Evolutionary conservation across 2,888 invertebrate genomes (phyloP), one percentile per base, ranked within the genome.

Genomic region (Seira musarum): DNA sequence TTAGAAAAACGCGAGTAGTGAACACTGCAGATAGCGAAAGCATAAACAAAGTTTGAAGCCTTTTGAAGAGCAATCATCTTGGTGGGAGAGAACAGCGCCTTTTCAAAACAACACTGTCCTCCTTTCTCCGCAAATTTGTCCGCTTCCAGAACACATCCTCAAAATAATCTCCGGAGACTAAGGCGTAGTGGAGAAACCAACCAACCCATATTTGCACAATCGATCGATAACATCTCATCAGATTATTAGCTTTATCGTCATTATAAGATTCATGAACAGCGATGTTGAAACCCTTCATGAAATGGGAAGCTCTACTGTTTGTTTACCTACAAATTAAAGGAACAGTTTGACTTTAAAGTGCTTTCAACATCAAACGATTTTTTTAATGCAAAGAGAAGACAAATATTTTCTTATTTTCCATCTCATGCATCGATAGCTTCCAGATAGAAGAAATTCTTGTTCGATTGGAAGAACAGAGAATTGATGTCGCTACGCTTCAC

Each of bases 371-470:
- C 53, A 53, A 53, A 53, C 53, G 53, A n/a, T 3, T 8, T 53
- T 13, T 53, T 30, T 30, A 30, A 53, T 53, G 53, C 17, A 53
- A 53, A 53, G 15, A 3, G 53, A 53, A 53, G 53, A 13, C 2
- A 53, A 53, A 53, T 53, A 53, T 53, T 53, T 53, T 53, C 53
- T 17, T 53, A n/a, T 15, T 17, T 53, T 53, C 53, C 53, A 53
- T 53, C 53, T 53, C 53, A 13, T n/a, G 53, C 53, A 53, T 53
- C 53, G 30, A 30, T 30, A 30, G 30, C 30, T 30, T 30, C 30
- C 30, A 30, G 13, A 8, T 8, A 53, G 3, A 8, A 3, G 53
- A 15, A 53, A 13, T 53, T 8, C 6, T 53, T 15, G n/a, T n/a
- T 53, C 53, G 53, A 53, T 53, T 2, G 3, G 3, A n/a, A 17